A percentile compares a stretch with the other conserved stretches of the same genome.
phyloP scores from a whole-genome alignment of 1,140 invertebrate species.

The Drosophila pandora region DNA sequence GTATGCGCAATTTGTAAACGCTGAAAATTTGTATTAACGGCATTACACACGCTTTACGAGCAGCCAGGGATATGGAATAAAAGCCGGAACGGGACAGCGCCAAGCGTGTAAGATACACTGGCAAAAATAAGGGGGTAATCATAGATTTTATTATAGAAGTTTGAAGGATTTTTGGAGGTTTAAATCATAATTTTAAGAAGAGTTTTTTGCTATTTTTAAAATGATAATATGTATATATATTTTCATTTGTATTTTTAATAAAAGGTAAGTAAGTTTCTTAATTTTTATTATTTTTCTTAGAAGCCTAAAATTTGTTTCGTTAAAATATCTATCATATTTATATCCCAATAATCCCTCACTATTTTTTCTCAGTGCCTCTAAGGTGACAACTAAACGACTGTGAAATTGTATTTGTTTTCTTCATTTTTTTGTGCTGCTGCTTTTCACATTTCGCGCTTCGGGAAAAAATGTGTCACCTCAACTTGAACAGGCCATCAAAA shows the following conservation, averaged over 20 bases:
- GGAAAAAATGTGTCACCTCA: conserved; percentile 44
- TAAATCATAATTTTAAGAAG: too few relatives aligned
- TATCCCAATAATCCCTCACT: too few relatives aligned
- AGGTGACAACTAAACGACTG: conserved; percentile 57
- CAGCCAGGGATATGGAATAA: conserved; percentile 48
- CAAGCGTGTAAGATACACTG: conserved; percentile 11
- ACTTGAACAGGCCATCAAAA: conserved; percentile 31
- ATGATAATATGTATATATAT: too few relatives aligned
- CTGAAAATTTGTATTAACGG: conserved; percentile 79
- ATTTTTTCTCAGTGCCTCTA: not conserved
- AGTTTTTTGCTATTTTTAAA: too few relatives aligned
- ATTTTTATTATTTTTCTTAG: too few relatives aligned
- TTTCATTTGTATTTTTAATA: too few relatives aligned
- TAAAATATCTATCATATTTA: not conserved
- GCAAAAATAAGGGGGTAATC: not conserved
- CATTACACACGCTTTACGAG: conserved; percentile 75
- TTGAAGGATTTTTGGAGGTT: not conserved
- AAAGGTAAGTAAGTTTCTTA: too few relatives aligned
- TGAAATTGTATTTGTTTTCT: conserved; percentile 42
- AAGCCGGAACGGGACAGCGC: conserved; percentile 23
- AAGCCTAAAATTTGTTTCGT: not conserved
- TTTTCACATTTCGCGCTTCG: conserved; percentile 2
- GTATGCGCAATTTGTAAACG: conserved; percentile 79
- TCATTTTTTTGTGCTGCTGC: not conserved
- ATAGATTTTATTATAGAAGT: not conserved